Evolutionary conservation across 1,140 invertebrate genomes (phyloP).

Genomic region (Hesperophylax magnus): DNA sequence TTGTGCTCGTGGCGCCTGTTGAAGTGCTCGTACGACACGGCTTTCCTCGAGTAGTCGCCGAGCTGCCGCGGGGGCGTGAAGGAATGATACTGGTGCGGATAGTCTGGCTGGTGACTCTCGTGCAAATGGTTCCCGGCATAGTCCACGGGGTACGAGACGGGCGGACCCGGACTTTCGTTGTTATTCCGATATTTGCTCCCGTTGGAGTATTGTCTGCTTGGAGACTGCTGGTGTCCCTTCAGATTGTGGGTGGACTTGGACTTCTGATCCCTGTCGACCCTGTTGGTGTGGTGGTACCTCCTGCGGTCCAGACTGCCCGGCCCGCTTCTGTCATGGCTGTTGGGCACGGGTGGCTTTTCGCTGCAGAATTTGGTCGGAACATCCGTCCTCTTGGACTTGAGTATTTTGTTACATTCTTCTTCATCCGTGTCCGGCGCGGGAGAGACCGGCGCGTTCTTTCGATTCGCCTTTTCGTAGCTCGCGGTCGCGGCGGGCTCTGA

Average conservation of each 20-base stretch:
- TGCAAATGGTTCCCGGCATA: slow-evolving; percentile 35
- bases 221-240: slow-evolving; percentile 62
- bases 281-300: slow-evolving; percentile 62
- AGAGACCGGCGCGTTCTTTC: neutral
- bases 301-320: slow-evolving; percentile 71
- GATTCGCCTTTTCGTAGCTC: slow-evolving; percentile 35
- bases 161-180: slow-evolving; percentile 59
- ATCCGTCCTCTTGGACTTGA: slow-evolving; percentile 46
- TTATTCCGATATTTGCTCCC: slow-evolving; percentile 62
- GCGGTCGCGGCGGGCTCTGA: slow-evolving; percentile 42
- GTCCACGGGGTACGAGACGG: slow-evolving; percentile 58
- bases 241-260: slow-evolving; percentile 70
- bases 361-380: slow-evolving; percentile 35
- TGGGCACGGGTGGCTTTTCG: slow-evolving; percentile 59
- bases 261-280: slow-evolving; percentile 71
- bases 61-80: slow-evolving; percentile 49
- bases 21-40: slow-evolving; percentile 70
- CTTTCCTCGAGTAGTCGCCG: slow-evolving; percentile 65
- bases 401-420: slow-evolving; percentile 44
- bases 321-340: slow-evolving; percentile 61
- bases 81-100: slow-evolving; percentile 19
- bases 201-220: slow-evolving; percentile 64
- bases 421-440: slow-evolving; percentile 38
- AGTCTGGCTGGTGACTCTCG: slow-evolving; percentile 12
- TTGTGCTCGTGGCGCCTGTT: slow-evolving; percentile 65